phyloP scores from a whole-genome alignment of 2,113 vertebrate genomes.

The Naja naja region DNA sequence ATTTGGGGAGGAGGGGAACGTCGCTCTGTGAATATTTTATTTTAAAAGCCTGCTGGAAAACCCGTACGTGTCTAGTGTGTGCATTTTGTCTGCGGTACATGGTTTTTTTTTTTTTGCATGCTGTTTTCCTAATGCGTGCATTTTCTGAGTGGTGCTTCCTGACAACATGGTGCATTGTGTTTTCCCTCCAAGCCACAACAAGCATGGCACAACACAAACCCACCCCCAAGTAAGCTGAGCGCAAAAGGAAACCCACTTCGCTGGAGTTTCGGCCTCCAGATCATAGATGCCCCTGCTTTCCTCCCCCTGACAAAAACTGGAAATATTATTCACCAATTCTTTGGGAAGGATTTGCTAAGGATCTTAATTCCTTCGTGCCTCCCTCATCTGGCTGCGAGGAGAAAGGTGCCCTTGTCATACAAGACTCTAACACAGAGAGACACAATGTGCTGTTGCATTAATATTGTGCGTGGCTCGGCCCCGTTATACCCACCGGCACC shows the following conservation, averaged over 20 bases:
- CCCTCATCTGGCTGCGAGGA: neutral
- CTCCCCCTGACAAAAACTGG: neutral
- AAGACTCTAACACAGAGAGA: neutral
- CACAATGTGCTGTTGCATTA: neutral
- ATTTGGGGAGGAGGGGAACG: accelerated
- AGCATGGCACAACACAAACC: neutral
- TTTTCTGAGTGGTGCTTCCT: neutral
- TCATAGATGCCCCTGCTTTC: accelerated
- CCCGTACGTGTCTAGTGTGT: neutral
- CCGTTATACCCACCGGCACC: neutral
- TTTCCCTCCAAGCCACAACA: neutral
- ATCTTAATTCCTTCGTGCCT: neutral
- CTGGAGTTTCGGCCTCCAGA: neutral
- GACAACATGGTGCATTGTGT: neutral
- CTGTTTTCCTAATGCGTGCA: neutral
- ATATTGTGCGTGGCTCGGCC: neutral
- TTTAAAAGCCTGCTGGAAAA: neutral
- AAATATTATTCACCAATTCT: neutral
- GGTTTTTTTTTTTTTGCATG: neutral
- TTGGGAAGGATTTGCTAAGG: neutral
- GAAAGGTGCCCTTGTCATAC: neutral
- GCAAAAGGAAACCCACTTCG: neutral
- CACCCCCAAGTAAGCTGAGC: neutral
- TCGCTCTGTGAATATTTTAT: neutral
- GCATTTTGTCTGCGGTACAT: neutral